Base-by-base conservation (phyloP, 1,140 invertebrate species). In the Diuraphis noxia region DNA sequence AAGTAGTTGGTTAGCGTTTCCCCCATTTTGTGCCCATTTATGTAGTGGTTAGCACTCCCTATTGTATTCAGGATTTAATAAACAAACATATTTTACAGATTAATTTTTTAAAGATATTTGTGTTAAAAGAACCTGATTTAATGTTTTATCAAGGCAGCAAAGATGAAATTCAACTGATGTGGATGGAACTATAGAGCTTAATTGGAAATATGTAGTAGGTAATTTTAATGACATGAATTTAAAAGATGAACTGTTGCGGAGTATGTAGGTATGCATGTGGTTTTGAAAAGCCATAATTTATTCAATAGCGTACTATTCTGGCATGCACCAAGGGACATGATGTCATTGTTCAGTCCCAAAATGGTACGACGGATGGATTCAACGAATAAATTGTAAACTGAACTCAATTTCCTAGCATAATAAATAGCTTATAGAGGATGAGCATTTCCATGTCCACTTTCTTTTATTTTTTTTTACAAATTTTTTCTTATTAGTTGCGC, bases 241-340 rank as follows among this genome's bases (percentile, higher is more conserved):
- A 92, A 98, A 43, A 43, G 7, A 43, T 9, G 41, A 43, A 43
- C 13, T 46, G 43, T 95, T 99, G 34, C 95, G 99, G 94, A 99
- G 99, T 94, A 99, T 99, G 93, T 99, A 99, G 99, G 93, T 99
- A 99, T 94, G 98, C 98, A 92, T 99, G 99, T 95, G 99, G 99
- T 96, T 99, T 99, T 95, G 99, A 99, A 94, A 99, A 99, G 94
- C 99, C 99, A 92, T 99, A 99, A 23, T 98, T 99, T 93, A 99
- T 99, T 94, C 99, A 99, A 94, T 98, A 99, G 94, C 96, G 99
- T 93, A 99, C 99, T 92, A 99, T 99, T 94, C 96, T 99, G 94
- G 99, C 99, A 77, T 99, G 98, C 94, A 97, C 99, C 92, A 97
- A 96, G 95, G 98, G 98, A 89, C 96, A 96, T 93, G 99, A 99